Conservation (phyloP, 2,888 invertebrate genomes). For the Drepanosiphum platanoidis region DNA sequence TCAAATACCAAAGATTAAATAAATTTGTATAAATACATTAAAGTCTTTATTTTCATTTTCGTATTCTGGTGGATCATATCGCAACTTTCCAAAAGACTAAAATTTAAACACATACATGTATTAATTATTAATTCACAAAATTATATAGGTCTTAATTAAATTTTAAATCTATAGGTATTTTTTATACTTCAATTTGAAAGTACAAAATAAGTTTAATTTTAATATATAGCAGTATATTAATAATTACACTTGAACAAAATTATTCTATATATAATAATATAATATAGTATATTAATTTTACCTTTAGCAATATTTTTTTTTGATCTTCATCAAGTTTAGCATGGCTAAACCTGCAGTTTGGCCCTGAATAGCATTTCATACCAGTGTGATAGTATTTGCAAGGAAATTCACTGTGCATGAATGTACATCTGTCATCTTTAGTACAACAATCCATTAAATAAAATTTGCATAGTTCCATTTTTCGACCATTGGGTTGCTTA, state of each 20-base stretch:
- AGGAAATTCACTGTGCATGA: constrained; percentile 96
- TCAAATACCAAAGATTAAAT: background rate
- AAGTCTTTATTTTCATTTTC: constrained; percentile 48
- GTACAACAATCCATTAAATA: constrained; percentile 95
- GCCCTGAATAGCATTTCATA: constrained; percentile 79
- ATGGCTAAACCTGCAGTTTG: constrained; percentile 93
- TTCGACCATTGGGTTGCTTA: constrained; percentile 81
- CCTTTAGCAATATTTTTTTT: constrained; percentile 67
- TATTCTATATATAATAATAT: background rate
- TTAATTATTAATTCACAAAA: constrained; percentile 3
- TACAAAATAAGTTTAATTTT: background rate
- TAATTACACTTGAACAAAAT: too few relatives aligned
- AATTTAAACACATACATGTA: background rate
- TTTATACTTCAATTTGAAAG: too few relatives aligned
- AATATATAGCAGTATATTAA: background rate
- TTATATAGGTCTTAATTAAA: too few relatives aligned
- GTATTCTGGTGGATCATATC: constrained; percentile 55
- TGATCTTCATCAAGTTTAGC: constrained; percentile 85
- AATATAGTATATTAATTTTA: background rate
- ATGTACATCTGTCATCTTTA: constrained; percentile 93
- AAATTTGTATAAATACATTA: constrained; percentile 32
- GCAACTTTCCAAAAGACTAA: constrained; percentile 59
- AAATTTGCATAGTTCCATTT: constrained; percentile 95
- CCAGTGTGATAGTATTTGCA: constrained; percentile 97
- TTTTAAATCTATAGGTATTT: too few relatives aligned